These are phyloP conservation scores for Bombus cullumanus DNA, from an alignment of 1,140 invertebrate species.

Conservation along the genomic window DNA sequence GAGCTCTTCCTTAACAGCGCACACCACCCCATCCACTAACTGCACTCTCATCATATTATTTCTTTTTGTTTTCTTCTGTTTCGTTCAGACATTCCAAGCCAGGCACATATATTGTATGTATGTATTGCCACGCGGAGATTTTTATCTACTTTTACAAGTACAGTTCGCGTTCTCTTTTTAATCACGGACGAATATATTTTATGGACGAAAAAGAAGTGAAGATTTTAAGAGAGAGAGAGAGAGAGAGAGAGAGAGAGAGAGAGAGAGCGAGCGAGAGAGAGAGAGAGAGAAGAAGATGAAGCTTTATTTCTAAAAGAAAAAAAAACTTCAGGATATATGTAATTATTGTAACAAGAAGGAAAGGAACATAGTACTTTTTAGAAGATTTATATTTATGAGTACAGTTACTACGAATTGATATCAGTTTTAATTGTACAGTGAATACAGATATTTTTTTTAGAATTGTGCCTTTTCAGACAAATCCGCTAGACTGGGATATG, in stretches of 20 bases:
- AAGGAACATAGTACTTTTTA: slow-evolving; percentile 73
- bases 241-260: background rate
- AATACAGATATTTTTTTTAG: slow-evolving; percentile 79
- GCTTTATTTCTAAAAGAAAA: slow-evolving; percentile 66
- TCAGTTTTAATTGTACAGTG: slow-evolving; percentile 80
- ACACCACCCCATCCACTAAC: slow-evolving; percentile 58
- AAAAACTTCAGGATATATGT: slow-evolving; percentile 57
- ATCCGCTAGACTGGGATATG: slow-evolving; percentile 76
- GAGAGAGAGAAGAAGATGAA: slow-evolving; percentile 28
- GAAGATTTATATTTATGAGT: slow-evolving; percentile 77
- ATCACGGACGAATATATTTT: slow-evolving; percentile 67
- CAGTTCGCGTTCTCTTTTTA: slow-evolving; percentile 61
- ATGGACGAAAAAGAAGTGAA: slow-evolving; percentile 50
- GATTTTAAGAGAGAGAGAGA: slow-evolving; percentile 45
- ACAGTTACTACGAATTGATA: slow-evolving; percentile 75
- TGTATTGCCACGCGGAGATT: slow-evolving; percentile 60
- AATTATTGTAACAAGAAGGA: slow-evolving; percentile 67
- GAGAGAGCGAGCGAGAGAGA: slow-evolving; percentile 10
- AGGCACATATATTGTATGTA: slow-evolving; percentile 51
- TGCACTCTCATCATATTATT: slow-evolving; percentile 66
- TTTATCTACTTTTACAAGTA: slow-evolving; percentile 69
- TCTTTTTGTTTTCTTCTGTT: slow-evolving; percentile 61
- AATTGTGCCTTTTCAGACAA: slow-evolving; percentile 81
- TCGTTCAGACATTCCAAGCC: slow-evolving; percentile 76
- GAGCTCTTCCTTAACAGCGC: slow-evolving; percentile 52